These are phyloP conservation scores for Branchellion lobata DNA, from an alignment of 2,888 invertebrate genomes.

Conservation along the genomic window DNA sequence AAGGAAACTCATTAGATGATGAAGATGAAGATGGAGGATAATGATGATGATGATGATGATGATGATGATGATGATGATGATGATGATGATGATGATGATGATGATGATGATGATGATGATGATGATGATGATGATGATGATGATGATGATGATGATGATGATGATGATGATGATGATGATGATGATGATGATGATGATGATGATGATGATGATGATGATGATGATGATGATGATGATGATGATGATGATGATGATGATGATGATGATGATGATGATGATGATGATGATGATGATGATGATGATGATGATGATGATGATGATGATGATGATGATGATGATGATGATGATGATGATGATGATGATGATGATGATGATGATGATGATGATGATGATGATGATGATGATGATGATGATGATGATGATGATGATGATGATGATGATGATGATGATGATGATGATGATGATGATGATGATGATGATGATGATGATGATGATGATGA, in stretches of 20 bases:
- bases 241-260: constrained; percentile 38
- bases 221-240: constrained; percentile 30
- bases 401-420: constrained; percentile 44
- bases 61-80: constrained; percentile 17
- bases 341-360: constrained; percentile 40
- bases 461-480: constrained; percentile 41
- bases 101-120: constrained; percentile 43
- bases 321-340: constrained; percentile 43
- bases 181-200: constrained; percentile 6
- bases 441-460: constrained; percentile 45
- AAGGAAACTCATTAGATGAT: too few relatives aligned
- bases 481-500: constrained; percentile 44
- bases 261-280: constrained; percentile 46
- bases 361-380: constrained; percentile 39
- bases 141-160: constrained; percentile 40
- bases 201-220: constrained; percentile 7
- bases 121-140: constrained; percentile 42
- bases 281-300: constrained; percentile 47
- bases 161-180: constrained; percentile 31
- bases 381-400: constrained; percentile 46
- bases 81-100: constrained; percentile 39
- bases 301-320: constrained; percentile 47
- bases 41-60: neutral
- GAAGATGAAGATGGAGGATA: neutral
- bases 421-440: constrained; percentile 41